phyloP scores from a whole-genome alignment of 1,140 invertebrate species.

The Drosophila pseudoobscura region DNA sequence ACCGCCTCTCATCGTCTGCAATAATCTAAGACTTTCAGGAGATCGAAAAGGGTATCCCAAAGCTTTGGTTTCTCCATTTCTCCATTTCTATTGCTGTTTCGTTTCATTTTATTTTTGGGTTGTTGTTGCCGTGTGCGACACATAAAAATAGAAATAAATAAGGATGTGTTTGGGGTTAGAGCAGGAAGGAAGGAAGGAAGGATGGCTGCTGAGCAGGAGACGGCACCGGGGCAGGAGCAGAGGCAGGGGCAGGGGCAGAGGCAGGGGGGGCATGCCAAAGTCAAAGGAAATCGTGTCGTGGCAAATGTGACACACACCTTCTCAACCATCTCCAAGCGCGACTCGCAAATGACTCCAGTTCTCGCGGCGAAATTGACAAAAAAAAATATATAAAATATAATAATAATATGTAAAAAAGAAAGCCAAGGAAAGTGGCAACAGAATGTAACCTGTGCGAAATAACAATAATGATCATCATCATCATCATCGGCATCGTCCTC shows the following conservation, averaged over 20 bases:
- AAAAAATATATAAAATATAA: constrained; percentile 29
- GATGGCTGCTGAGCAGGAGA: too few relatives aligned
- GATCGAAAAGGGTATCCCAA: too few relatives aligned
- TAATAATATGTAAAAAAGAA: constrained; percentile 19
- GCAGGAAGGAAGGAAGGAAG: neutral
- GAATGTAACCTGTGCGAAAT: constrained; percentile 44
- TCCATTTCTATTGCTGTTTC: neutral
- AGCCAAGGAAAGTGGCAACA: constrained; percentile 9
- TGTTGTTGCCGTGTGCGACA: constrained; percentile 32
- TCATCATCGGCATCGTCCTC: neutral
- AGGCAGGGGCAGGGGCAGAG: neutral
- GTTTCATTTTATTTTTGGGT: constrained; percentile 7
- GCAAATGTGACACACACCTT: constrained; percentile 65
- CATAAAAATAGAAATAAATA: constrained; percentile 78
- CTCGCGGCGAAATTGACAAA: constrained; percentile 66
- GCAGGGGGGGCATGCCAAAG: constrained; percentile 28
- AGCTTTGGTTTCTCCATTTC: neutral
- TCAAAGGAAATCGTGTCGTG: constrained; percentile 72
- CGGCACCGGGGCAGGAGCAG: neutral
- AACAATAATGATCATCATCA: constrained; percentile 42
- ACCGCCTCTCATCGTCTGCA: too few relatives aligned
- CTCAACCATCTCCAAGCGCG: constrained; percentile 2
- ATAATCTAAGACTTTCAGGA: too few relatives aligned
- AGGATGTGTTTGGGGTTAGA: constrained; percentile 34
- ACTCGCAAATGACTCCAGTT: constrained; percentile 63